Evolutionary conservation across 2,113 vertebrate species (phyloP).

Genomic region (Diglossa brunneiventris): DNA sequence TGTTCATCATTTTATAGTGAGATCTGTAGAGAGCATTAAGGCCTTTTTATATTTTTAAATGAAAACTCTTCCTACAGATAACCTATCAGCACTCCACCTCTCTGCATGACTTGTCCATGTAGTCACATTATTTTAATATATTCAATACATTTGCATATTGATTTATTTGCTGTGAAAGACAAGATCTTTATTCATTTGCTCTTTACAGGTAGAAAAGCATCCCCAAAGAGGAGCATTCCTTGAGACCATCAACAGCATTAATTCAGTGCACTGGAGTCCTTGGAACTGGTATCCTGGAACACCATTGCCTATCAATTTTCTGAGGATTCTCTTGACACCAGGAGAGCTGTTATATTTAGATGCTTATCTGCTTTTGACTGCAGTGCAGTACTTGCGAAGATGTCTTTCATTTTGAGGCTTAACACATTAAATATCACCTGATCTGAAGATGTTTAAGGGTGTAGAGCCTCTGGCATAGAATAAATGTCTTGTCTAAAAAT

Average conservation of each 20-base stretch:
- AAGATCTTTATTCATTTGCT: neutral
- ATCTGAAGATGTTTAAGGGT: neutral
- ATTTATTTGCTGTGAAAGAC: constrained; percentile 1
- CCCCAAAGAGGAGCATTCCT: neutral
- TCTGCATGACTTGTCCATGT: neutral
- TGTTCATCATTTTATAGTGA: constrained; percentile 2
- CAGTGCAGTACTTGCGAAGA: neutral
- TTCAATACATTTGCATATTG: constrained; percentile 6
- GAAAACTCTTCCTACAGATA: constrained; percentile 1
- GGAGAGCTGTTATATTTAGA: constrained; percentile 26
- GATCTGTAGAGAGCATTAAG: neutral
- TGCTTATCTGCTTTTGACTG: constrained; percentile 44
- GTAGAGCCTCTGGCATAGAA: neutral
- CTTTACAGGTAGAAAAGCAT: neutral
- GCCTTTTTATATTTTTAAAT: constrained; percentile 6
- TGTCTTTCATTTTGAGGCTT: constrained; percentile 19
- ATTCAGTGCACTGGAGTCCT: neutral
- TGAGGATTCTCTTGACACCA: constrained; percentile 9
- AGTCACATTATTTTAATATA: constrained; percentile 3
- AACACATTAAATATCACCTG: constrained; percentile 29
- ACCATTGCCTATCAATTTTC: constrained; percentile 12
- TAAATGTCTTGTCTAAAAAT: constrained; percentile 45
- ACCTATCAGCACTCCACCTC: neutral
- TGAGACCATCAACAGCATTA: neutral
- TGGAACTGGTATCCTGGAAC: neutral